A percentile compares a stretch with the other conserved stretches of the same genome.
Evolutionary conservation across 2,797 vertebrate genomes (phyloP).

Genomic region (Poecilia wingei): DNA sequence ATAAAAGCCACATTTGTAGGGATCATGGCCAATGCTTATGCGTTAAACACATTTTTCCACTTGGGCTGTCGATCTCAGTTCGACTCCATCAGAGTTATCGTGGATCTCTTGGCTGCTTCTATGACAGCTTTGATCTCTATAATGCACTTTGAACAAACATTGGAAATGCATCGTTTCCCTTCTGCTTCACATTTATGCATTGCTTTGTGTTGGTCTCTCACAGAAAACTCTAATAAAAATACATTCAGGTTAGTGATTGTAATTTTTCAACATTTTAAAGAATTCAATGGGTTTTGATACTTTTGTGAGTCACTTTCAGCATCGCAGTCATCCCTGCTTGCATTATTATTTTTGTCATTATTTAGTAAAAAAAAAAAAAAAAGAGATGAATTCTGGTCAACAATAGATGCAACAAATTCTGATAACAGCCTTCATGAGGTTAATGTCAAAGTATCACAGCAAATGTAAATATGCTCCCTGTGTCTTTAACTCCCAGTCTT

Average conservation of each 20-base stretch:
- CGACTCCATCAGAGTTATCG: background rate
- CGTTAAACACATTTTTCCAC: background rate
- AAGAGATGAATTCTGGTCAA: too few relatives aligned
- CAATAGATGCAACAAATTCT: background rate
- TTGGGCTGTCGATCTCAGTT: background rate
- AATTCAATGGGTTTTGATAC: background rate
- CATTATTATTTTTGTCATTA: background rate
- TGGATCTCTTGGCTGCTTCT: background rate
- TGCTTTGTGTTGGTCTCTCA: background rate
- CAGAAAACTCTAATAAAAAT: background rate
- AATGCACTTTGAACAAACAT: background rate
- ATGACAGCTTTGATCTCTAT: background rate
- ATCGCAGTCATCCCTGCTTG: background rate
- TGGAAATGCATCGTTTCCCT: background rate
- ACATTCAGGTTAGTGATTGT: background rate
- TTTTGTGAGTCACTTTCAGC: background rate
- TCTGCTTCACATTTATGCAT: background rate
- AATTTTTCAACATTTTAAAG: background rate
- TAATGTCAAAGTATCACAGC: background rate
- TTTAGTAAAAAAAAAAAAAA: background rate
- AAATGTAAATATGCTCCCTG: background rate
- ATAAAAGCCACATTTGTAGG: background rate
- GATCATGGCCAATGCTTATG: background rate
- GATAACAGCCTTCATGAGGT: background rate
- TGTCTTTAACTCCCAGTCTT: conserved; percentile 28